Evolutionary conservation across 1,140 invertebrate species (phyloP), one percentile per base, ranked within the genome.

Genomic region (Drosophila micromelanica): DNA sequence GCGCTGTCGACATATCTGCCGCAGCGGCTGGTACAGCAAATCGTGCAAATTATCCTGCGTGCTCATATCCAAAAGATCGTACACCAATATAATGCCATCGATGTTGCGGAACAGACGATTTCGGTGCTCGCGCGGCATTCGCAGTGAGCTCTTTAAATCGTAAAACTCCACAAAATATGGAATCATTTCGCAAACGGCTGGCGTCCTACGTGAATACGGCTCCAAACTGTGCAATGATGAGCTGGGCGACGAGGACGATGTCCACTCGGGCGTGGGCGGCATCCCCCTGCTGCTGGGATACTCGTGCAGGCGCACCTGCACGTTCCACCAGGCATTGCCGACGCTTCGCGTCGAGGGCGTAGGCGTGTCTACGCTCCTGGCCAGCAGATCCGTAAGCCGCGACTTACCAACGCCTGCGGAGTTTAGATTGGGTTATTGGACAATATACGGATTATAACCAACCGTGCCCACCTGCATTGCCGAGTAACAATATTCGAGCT

Each of bases 131-230:
- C 57, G 68, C 0, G 61, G 13, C 57, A 74, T 49, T n/a, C 61
- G 73, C 23, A 57, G 3, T 8, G 64, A 23, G 9, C 65, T 75
- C 8, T 74, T 81, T 1, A 78, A 11, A 59, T 85, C 78, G n/a
- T 75, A 74, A 8, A 85, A 86, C 37, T 85, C 80, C 11, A 85
- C 74, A 20, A 85, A 85, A 35, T 86, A 78, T 13, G 70, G 70
- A 12, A 86, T 45, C 15, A 65, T 68, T 5, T 80, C 27, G 6
- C 38, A 54, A 3, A 38, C 23, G n/a, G 12, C 27, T 1, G 20
- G 32, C n/a, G 27, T 11, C 4, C 12, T 15, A 9, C 13, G 23
- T 0, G 30, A n/a, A 12, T 61, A 59, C 8, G 8, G 9, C 5
- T 60, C 70, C 7, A 55, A 27, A n/a, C 46, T 52, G 17, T 32